Percentiles rank a stretch among this genome's conserved stretches.
Evolutionary conservation across 2,888 invertebrate genomes (phyloP).

Genomic region (Drosophila lutescens): DNA sequence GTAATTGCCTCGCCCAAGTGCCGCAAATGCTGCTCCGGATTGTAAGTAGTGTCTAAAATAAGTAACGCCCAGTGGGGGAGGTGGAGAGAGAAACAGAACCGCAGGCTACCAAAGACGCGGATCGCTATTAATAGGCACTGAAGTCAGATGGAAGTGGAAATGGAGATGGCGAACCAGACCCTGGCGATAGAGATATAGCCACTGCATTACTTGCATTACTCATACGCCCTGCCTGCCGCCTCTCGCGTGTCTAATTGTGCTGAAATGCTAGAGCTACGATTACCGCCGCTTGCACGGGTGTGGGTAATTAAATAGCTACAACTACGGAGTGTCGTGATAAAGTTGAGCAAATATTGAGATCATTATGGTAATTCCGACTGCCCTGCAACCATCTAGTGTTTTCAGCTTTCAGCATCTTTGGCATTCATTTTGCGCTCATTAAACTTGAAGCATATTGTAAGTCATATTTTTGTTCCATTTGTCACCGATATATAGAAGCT

Average conservation of each 20-base stretch:
- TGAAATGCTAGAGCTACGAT: conserved; percentile 30
- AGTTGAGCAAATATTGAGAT: conserved; percentile 78
- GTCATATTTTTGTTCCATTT: conserved; percentile 32
- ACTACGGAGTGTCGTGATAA: conserved; percentile 60
- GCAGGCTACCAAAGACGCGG: conserved; percentile 42
- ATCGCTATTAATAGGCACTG: conserved; percentile 66
- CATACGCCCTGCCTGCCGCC: conserved; percentile 70
- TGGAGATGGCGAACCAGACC: conserved; percentile 13
- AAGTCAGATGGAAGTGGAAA: conserved; percentile 52
- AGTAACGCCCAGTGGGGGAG: conserved; percentile 43
- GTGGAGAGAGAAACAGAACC: conserved; percentile 22
- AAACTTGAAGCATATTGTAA: conserved; percentile 58
- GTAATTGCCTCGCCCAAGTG: conserved; percentile 61
- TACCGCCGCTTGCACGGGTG: conserved; percentile 24
- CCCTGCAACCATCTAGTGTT: conserved; percentile 47
- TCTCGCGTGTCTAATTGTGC: conserved; percentile 73
- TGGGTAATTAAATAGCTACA: conserved; percentile 63
- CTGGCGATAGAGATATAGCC: conserved; percentile 32
- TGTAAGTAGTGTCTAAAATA: conserved; percentile 42
- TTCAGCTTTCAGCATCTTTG: conserved; percentile 27
- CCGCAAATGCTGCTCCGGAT: conserved; percentile 19
- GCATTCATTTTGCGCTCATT: conserved; percentile 57
- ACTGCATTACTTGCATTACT: conserved; percentile 64
- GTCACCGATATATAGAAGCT: conserved; percentile 61
- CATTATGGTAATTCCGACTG: conserved; percentile 73